Conservation (phyloP, 2,888 invertebrate genomes). For the Drosophila meridiana region DNA sequence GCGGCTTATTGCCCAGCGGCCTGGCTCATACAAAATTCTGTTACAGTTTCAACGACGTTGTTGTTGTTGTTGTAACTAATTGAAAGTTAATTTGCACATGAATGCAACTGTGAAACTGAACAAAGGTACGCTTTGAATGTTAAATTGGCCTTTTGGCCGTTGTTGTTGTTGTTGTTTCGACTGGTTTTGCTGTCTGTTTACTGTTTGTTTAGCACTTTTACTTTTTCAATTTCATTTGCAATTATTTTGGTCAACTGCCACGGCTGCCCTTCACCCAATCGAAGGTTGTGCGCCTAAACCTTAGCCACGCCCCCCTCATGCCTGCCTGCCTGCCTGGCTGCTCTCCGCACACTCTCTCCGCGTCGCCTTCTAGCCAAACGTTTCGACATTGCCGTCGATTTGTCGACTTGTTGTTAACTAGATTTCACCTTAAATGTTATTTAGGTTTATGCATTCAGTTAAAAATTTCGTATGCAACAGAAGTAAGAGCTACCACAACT, state of each 20-base stretch:
- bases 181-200: slow-evolving; percentile 17
- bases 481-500: slow-evolving; percentile 5
- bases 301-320: not conserved
- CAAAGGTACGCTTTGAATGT: slow-evolving; percentile 55
- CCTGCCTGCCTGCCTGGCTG: not conserved
- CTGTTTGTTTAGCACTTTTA: slow-evolving; percentile 57
- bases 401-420: slow-evolving; percentile 33
- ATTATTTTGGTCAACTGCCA: slow-evolving; percentile 50
- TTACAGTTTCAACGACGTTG: slow-evolving; percentile 42
- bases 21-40: slow-evolving; percentile 55
- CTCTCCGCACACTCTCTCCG: not conserved
- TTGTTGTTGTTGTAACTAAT: slow-evolving; percentile 57
- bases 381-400: slow-evolving; percentile 11
- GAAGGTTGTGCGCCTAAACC: slow-evolving; percentile 31
- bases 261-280: slow-evolving; percentile 53
- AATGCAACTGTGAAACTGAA: slow-evolving; percentile 62
- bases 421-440: slow-evolving; percentile 39
- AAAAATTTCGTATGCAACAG: slow-evolving; percentile 35
- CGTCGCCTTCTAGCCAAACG: not conserved
- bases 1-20: slow-evolving; percentile 33
- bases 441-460: slow-evolving; percentile 31
- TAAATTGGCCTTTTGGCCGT: slow-evolving; percentile 33
- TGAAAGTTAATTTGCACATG: slow-evolving; percentile 69
- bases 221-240: slow-evolving; percentile 61
- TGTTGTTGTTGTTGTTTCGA: slow-evolving; percentile 6